Evolutionary conservation across 1,140 invertebrate genomes (phyloP).

Genomic region (Stenopsyche tienmushanensis): DNA sequence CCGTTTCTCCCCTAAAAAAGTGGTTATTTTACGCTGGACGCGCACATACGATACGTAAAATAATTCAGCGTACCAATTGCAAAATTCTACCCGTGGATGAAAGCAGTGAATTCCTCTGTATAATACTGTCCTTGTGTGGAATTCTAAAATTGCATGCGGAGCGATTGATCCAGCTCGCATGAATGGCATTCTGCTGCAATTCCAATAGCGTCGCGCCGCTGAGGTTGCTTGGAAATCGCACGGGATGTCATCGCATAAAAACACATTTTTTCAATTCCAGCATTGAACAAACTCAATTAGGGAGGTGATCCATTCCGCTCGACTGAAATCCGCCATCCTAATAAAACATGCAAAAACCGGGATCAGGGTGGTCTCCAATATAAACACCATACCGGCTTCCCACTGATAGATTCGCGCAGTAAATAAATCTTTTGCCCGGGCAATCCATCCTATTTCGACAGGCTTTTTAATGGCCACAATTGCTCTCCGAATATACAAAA

Average conservation of each 20-base stretch:
- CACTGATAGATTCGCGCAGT: too few relatives aligned
- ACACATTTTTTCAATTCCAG: slow-evolving; percentile 17
- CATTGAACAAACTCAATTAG: slow-evolving; percentile 20
- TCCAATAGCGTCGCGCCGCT: slow-evolving; percentile 14
- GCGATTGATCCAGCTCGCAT: slow-evolving; percentile 1
- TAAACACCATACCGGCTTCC: too few relatives aligned
- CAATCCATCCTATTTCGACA: too few relatives aligned
- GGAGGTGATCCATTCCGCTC: slow-evolving; percentile 14
- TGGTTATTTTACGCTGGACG: background rate
- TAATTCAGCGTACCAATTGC: background rate
- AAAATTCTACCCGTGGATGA: background rate
- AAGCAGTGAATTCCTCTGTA: background rate
- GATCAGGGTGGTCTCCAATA: slow-evolving; percentile 1
- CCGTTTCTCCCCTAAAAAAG: too few relatives aligned
- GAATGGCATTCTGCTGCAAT: slow-evolving; percentile 6
- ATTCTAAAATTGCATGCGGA: slow-evolving; percentile 1
- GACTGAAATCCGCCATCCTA: background rate
- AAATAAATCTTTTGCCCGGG: too few relatives aligned
- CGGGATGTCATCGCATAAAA: background rate
- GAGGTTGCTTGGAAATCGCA: background rate
- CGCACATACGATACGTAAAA: background rate
- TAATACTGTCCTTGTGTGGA: background rate
- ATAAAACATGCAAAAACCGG: background rate
- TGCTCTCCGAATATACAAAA: too few relatives aligned
- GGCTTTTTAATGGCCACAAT: too few relatives aligned